These are phyloP conservation scores for Hypercompe scribonia DNA, from an alignment of 2,888 invertebrate genomes.

Conservation along the genomic window DNA sequence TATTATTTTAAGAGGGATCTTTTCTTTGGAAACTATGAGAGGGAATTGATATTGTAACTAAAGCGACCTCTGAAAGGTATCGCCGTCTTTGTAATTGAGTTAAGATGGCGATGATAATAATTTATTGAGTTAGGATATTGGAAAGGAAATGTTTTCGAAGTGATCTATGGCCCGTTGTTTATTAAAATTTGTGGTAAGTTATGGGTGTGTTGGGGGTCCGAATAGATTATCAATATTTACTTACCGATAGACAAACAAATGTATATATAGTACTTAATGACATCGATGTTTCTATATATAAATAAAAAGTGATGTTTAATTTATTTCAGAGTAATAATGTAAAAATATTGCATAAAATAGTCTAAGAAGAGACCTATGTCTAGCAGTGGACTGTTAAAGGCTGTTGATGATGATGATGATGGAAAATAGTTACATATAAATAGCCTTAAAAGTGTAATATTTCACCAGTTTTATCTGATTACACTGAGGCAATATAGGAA, in stretches of 20 bases:
- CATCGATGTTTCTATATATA: background rate
- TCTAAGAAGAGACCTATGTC: too few relatives aligned
- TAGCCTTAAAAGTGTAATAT: too few relatives aligned
- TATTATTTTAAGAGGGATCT: slow-evolving; percentile 43
- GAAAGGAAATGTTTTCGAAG: slow-evolving; percentile 23
- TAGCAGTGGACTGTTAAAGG: too few relatives aligned
- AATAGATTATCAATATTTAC: background rate
- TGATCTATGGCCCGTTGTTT: slow-evolving; percentile 22
- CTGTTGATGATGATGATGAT: too few relatives aligned
- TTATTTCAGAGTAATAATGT: too few relatives aligned
- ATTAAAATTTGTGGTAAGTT: slow-evolving; percentile 15
- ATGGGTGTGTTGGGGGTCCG: slow-evolving; percentile 3
- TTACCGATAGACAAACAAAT: background rate
- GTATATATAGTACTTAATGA: background rate
- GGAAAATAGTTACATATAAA: too few relatives aligned
- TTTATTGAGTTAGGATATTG: slow-evolving; percentile 44
- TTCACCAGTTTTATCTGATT: too few relatives aligned
- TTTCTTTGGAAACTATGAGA: slow-evolving; percentile 30
- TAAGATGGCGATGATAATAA: slow-evolving; percentile 31
- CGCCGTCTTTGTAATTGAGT: slow-evolving; percentile 37
- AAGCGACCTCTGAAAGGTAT: slow-evolving; percentile 29
- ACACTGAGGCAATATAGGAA: too few relatives aligned
- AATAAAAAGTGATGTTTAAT: background rate
- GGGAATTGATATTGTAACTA: slow-evolving; percentile 28
- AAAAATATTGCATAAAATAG: too few relatives aligned